Percentiles rank a stretch among this genome's conserved stretches.
These are phyloP conservation scores for Lagopus leucura DNA, from an alignment of 2,113 vertebrate genomes.

Conservation along the genomic window DNA sequence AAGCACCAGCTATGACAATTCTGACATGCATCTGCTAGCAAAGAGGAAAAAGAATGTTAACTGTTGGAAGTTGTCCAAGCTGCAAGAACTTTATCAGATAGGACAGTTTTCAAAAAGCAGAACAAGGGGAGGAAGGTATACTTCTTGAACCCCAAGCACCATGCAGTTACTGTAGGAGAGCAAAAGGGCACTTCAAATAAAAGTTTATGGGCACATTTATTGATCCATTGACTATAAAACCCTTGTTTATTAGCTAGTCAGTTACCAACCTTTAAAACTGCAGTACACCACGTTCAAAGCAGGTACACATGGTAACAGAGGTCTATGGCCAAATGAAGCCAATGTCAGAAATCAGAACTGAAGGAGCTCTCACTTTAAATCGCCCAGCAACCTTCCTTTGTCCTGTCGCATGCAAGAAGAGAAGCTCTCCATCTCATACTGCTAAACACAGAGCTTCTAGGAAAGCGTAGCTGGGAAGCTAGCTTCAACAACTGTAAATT, in stretches of 20 bases:
- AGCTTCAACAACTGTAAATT: not conserved
- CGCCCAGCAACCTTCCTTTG: not conserved
- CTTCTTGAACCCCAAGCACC: not conserved
- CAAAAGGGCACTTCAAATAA: not conserved
- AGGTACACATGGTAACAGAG: not conserved
- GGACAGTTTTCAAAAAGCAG: not conserved
- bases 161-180: rapidly evolving
- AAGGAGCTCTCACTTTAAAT: not conserved
- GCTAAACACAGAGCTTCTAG: not conserved
- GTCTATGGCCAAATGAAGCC: rapidly evolving
- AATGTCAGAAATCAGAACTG: not conserved
- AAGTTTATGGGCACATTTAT: not conserved
- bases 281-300: not conserved
- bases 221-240: not conserved
- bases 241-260: not conserved
- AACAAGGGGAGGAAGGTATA: not conserved
- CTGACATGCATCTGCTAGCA: not conserved
- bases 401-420: not conserved
- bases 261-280: not conserved
- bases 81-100: not conserved
- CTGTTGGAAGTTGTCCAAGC: not conserved
- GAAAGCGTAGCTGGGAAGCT: not conserved
- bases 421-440: not conserved
- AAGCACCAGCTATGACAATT: not conserved
- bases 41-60: rapidly evolving